Evolutionary conservation across 2,797 vertebrate genomes (phyloP), one percentile per base, ranked within the genome.

Genomic region (Adelosebastes latens): DNA sequence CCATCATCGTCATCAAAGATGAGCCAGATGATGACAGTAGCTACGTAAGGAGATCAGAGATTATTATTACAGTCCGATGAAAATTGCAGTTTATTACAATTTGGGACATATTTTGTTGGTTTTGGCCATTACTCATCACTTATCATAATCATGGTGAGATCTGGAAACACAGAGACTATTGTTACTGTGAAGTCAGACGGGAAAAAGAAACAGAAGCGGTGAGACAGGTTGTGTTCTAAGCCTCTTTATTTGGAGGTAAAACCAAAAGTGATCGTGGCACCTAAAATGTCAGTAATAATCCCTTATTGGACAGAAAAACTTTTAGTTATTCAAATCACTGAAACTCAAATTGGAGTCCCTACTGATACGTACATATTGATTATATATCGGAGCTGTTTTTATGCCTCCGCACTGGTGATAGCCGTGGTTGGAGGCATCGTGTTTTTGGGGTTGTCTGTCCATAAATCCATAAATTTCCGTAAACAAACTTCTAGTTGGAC

Each of bases 1-100:
- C 92, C 4, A 18, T 91, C 81, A 91, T 94, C 36, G 72, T 93
- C 82, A 92, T 94, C 78, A 94, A 94, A 88, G 91, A 94, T 27
- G 93, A 94, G 76, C 91, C 93, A 71, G 92, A 92, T 59, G 89
- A 92, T 24, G 85, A 89, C 70, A 66, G 81, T 7, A 80, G 71
- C 81, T 91, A 86, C 71, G 93, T 94, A 87, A 91, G 92, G 60
- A 77, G 34, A 74, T 16, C 53, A 24, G 72, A 32, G 20, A 55
- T 72, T 36, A 58, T 77, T 39, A 16, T 64, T 49, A 16, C 31
- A 60, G 52, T 64, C 25, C 16, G 74, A n/a, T 56, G 2, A 32
- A 25, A 36, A 16, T 7, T 46, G 12, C 7, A 5, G 4, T 31
- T 24, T 58, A 39, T 9, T 32, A 24, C 11, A 29, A 6, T 25